A percentile compares a stretch with the other conserved stretches of the same genome.
phyloP scores from a whole-genome alignment of 2,113 vertebrate genomes.

The Anolis sagrei region DNA sequence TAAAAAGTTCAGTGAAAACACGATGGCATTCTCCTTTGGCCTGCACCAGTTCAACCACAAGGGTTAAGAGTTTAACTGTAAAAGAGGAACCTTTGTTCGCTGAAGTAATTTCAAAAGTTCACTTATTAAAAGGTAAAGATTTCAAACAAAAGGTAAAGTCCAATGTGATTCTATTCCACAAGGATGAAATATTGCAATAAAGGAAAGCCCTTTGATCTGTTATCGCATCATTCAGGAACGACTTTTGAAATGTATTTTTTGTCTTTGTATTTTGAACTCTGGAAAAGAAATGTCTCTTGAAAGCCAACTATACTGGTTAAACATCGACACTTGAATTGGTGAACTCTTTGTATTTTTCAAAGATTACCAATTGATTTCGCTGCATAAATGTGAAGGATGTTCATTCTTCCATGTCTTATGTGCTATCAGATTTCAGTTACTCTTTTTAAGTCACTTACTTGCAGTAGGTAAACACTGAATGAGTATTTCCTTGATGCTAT shows the following conservation, averaged over 20 bases:
- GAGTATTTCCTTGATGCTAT: too few species aligned
- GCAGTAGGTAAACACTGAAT: neutral
- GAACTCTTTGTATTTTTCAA: constrained; percentile 48
- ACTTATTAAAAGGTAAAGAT: constrained; percentile 85
- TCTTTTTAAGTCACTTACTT: neutral
- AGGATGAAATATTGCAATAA: constrained; percentile 77
- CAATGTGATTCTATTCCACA: constrained; percentile 75
- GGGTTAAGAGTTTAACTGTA: constrained; percentile 85
- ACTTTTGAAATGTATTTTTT: constrained; percentile 75
- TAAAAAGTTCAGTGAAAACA: constrained; percentile 84
- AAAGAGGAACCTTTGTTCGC: constrained; percentile 85
- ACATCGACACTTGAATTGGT: constrained; percentile 58
- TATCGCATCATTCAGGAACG: constrained; percentile 69
- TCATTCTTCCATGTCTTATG: neutral
- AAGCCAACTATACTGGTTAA: constrained; percentile 64
- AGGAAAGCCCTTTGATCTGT: constrained; percentile 78
- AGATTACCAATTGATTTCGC: constrained; percentile 44
- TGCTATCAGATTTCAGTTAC: neutral
- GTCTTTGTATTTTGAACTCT: constrained; percentile 70
- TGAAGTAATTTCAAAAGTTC: constrained; percentile 80
- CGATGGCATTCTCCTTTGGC: constrained; percentile 78
- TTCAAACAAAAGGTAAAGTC: constrained; percentile 76
- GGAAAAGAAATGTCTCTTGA: constrained; percentile 55
- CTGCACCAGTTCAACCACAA: constrained; percentile 78
- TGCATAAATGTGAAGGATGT: constrained; percentile 17